Conservation (phyloP, 1,140 invertebrate genomes). For the Bacillus rossius region DNA sequence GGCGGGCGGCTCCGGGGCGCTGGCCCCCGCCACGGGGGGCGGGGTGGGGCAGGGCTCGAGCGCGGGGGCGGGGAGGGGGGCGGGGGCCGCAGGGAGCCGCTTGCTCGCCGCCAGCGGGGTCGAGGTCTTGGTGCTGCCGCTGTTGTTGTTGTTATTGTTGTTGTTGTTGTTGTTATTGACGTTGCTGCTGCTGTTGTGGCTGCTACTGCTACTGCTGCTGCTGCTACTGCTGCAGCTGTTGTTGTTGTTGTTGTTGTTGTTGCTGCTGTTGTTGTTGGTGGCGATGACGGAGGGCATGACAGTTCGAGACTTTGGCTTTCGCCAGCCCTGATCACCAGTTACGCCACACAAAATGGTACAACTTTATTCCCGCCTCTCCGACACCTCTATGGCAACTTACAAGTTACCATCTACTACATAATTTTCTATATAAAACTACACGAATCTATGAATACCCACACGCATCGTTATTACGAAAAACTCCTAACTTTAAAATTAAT, state of each 20-base stretch:
- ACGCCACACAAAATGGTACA: too few relatives aligned
- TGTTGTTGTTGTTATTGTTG: slow-evolving; percentile 31
- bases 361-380: too few relatives aligned
- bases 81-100: slow-evolving; percentile 36
- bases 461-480: too few relatives aligned
- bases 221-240: slow-evolving; percentile 28
- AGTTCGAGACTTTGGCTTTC: slow-evolving; percentile 67
- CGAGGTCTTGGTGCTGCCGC: slow-evolving; percentile 26
- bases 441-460: too few relatives aligned
- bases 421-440: too few relatives aligned
- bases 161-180: slow-evolving; percentile 34
- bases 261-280: slow-evolving; percentile 41
- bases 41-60: neutral
- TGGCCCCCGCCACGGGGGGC: neutral
- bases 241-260: neutral
- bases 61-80: neutral
- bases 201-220: slow-evolving; percentile 39
- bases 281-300: slow-evolving; percentile 56
- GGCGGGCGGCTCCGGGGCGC: neutral
- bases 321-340: slow-evolving; percentile 53
- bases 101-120: slow-evolving; percentile 43
- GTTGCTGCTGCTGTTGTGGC: slow-evolving; percentile 34
- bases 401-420: too few relatives aligned
- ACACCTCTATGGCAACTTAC: too few relatives aligned
- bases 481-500: too few relatives aligned